Evolutionary conservation across 2,113 vertebrate genomes (phyloP).

Genomic region (Austrofundulus limnaeus): DNA sequence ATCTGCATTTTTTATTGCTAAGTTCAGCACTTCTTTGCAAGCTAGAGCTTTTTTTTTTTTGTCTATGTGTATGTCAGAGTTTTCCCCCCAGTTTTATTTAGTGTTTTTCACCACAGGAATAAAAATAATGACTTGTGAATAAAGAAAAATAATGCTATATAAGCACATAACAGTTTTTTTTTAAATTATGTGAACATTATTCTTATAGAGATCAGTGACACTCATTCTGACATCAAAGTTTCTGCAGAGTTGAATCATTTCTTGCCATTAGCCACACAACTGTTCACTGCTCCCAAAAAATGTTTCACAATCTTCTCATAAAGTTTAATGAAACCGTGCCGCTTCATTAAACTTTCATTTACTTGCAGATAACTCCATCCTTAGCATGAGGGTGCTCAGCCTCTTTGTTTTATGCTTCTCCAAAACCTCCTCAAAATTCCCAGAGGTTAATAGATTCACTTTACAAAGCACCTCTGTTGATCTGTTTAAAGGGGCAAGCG

Average conservation of each 20-base stretch:
- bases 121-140: conserved; percentile 28
- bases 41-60: conserved; percentile 23
- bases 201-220: no score
- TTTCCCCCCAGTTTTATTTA: conserved; percentile 43
- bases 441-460: no score
- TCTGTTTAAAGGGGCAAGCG: no score
- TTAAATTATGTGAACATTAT: neutral
- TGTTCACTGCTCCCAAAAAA: neutral
- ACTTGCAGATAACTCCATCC: no score
- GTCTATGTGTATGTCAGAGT: conserved; percentile 24
- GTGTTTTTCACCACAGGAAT: conserved; percentile 23
- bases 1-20: conserved; percentile 72
- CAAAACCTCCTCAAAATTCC: no score
- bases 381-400: no score
- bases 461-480: no score
- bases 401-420: no score
- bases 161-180: conserved; percentile 10
- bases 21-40: conserved; percentile 59
- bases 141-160: conserved; percentile 41
- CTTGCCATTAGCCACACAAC: neutral
- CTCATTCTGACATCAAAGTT: neutral
- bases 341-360: no score
- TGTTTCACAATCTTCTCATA: neutral
- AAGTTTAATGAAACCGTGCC: neutral
- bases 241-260: neutral